These are phyloP conservation scores for honey bee (Apis mellifera) DNA, from an alignment of 1,140 invertebrate species.

Conservation along the genomic window DNA sequence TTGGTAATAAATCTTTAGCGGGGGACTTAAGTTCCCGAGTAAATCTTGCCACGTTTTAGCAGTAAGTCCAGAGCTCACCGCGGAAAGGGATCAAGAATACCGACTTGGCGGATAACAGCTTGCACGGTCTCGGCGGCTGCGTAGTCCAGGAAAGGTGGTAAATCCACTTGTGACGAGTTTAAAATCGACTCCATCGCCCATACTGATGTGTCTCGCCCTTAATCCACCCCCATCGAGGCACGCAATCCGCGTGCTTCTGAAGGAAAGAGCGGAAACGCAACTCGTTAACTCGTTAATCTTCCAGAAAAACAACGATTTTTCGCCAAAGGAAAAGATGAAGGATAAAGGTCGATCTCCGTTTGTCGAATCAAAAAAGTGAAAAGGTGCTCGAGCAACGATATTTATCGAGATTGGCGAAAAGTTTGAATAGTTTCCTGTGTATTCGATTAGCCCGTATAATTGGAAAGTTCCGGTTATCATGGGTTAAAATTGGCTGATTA, in stretches of 20 bases:
- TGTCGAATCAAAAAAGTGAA: neutral
- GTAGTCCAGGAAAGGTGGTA: slow-evolving; percentile 69
- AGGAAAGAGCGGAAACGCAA: neutral
- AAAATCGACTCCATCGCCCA: slow-evolving; percentile 73
- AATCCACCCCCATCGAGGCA: slow-evolving; percentile 24
- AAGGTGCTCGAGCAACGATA: no score
- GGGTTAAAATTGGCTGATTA: neutral
- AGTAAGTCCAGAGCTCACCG: slow-evolving; percentile 80
- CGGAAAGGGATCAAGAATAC: slow-evolving; percentile 76
- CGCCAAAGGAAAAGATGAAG: neutral
- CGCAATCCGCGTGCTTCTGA: neutral
- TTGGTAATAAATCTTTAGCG: slow-evolving; percentile 76
- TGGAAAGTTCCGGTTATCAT: neutral
- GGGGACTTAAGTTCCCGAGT: slow-evolving; percentile 78
- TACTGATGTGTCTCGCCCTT: slow-evolving; percentile 69
- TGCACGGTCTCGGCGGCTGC: slow-evolving; percentile 63
- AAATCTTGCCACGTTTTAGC: slow-evolving; percentile 82
- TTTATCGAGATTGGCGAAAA: neutral
- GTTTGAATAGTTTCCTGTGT: neutral
- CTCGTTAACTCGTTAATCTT: neutral
- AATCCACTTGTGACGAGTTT: slow-evolving; percentile 79
- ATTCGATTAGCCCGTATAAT: neutral
- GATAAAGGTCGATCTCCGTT: neutral
- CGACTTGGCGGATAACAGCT: slow-evolving; percentile 72
- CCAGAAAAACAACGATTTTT: neutral